Conservation (phyloP, 2,797 vertebrate species). For the Chlorospingus semifuscus region DNA sequence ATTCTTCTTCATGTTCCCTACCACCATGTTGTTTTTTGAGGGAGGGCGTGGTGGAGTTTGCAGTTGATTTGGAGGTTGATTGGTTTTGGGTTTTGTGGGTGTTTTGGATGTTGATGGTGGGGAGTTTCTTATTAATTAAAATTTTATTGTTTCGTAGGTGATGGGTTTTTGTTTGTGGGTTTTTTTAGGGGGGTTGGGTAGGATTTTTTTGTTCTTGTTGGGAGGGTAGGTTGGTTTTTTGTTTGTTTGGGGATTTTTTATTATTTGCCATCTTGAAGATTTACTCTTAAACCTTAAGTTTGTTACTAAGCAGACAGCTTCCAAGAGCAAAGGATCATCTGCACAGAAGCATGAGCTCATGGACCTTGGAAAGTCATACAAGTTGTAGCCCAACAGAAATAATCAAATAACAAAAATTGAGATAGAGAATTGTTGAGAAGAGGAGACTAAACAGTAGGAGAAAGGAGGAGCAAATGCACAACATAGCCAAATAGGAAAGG, state of each 20-base stretch:
- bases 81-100: neutral
- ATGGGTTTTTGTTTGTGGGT: rapidly evolving
- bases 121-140: neutral
- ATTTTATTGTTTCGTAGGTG: neutral
- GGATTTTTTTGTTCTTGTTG: too few relatives aligned
- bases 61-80: neutral
- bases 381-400: neutral
- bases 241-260: rapidly evolving
- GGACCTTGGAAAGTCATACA: neutral
- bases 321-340: neutral
- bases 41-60: neutral
- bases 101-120: neutral
- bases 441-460: neutral
- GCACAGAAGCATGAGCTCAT: neutral
- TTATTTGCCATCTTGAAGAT: neutral
- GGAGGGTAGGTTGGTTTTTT: neutral
- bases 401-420: neutral
- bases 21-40: rapidly evolving
- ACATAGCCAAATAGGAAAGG: neutral
- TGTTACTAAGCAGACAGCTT: neutral
- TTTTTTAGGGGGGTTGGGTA: neutral
- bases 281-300: neutral
- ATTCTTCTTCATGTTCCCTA: neutral
- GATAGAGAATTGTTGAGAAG: neutral
- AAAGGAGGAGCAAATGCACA: neutral